Evolutionary conservation across 2,888 invertebrate species (phyloP).

Genomic region (Euphydryas editha): DNA sequence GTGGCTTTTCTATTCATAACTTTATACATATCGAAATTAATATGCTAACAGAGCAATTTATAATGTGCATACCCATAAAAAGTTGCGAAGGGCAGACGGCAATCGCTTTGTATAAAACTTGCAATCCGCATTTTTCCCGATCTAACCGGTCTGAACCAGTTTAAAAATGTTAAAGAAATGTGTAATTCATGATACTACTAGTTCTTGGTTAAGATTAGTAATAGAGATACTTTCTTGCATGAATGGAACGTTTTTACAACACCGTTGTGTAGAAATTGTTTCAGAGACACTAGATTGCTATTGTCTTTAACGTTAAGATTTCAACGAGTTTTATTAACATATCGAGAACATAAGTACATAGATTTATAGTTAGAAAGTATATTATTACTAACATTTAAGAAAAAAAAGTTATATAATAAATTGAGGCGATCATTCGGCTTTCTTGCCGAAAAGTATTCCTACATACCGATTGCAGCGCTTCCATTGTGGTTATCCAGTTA

Average conservation of each 20-base stretch:
- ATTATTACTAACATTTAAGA: background rate
- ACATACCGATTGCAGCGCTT: too few relatives aligned
- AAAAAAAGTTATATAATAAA: too few relatives aligned
- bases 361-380: background rate
- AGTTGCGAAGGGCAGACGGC: background rate
- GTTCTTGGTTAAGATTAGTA: background rate
- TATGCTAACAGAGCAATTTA: background rate
- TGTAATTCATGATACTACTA: background rate
- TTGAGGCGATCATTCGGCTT: too few relatives aligned
- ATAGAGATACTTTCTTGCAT: conserved; percentile 3
- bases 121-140: background rate
- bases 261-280: conserved; percentile 1
- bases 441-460: too few relatives aligned
- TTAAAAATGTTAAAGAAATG: background rate
- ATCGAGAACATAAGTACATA: background rate
- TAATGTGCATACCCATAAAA: background rate
- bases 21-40: background rate
- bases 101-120: background rate
- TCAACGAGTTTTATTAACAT: background rate
- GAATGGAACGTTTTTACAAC: background rate
- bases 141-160: background rate
- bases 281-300: background rate
- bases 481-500: too few relatives aligned
- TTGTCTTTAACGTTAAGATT: background rate
- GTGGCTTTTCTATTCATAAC: background rate